A percentile compares a stretch with the other conserved stretches of the same genome.
These are phyloP conservation scores for Enoplosus armatus DNA, from an alignment of 2,797 vertebrate species.

Conservation along the genomic window DNA sequence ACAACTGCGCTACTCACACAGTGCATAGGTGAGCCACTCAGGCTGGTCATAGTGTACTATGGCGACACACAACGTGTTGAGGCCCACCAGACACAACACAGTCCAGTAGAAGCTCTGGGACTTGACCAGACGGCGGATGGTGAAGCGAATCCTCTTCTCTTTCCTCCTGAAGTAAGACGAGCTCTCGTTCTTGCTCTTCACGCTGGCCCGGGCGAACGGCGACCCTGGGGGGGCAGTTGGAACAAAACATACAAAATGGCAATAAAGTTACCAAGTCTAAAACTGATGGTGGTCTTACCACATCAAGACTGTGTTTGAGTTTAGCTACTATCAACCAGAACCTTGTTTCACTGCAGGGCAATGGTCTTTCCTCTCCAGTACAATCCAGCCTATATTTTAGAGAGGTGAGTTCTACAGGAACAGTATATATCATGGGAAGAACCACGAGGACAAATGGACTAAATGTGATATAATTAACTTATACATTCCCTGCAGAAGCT, in stretches of 20 bases:
- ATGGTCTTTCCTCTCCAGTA: not conserved
- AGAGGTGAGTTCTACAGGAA: not conserved
- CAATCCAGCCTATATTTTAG: not conserved
- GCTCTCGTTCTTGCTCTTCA: constrained; percentile 95
- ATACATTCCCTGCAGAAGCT: not conserved
- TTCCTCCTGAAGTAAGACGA: constrained; percentile 94
- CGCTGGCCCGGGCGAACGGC: constrained; percentile 92
- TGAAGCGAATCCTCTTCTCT: constrained; percentile 96
- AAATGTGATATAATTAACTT: constrained; percentile 26
- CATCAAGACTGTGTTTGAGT: not conserved
- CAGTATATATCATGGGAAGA: not conserved
- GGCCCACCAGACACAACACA: constrained; percentile 93
- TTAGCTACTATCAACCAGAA: not conserved
- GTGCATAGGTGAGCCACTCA: constrained; percentile 91
- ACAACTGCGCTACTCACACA: constrained; percentile 88
- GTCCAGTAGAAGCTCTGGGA: constrained; percentile 98
- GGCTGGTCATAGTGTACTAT: constrained; percentile 98
- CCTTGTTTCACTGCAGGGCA: not conserved
- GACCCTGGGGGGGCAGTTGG: constrained; percentile 88
- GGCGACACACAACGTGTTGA: constrained; percentile 96
- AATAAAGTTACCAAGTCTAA: constrained; percentile 58
- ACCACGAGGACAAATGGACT: not conserved
- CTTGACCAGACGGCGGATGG: constrained; percentile 96
- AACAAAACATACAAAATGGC: constrained; percentile 44
- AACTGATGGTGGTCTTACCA: not conserved